Conservation (phyloP, 2,113 vertebrate genomes). For the Anoplopoma fimbria region DNA sequence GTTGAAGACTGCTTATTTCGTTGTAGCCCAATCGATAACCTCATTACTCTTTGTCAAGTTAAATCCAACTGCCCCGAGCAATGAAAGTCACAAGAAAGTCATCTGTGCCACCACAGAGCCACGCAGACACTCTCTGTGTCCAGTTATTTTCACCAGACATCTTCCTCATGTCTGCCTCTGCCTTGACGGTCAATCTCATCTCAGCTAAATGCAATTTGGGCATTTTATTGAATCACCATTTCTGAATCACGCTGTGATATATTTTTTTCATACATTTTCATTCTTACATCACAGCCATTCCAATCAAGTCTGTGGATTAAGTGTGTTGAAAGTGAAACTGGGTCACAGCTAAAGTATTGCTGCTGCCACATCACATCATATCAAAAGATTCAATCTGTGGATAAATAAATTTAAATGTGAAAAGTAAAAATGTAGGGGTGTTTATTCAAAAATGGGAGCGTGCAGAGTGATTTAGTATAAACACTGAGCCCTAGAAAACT, state of each 20-base stretch:
- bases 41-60: constrained; percentile 87
- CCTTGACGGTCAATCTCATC: constrained; percentile 69
- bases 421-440: constrained; percentile 44
- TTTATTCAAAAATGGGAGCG: constrained; percentile 54
- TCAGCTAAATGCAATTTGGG: constrained; percentile 70
- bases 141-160: constrained; percentile 72
- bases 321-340: constrained; percentile 62
- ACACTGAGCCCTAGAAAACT: constrained; percentile 19
- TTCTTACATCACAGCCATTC: constrained; percentile 52
- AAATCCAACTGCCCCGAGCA: constrained; percentile 83
- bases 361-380: constrained; percentile 55
- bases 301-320: constrained; percentile 69
- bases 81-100: constrained; percentile 86
- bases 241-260: constrained; percentile 58
- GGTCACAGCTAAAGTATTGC: constrained; percentile 60
- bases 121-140: constrained; percentile 58
- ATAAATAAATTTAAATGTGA: constrained; percentile 57
- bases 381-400: constrained; percentile 62
- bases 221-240: constrained; percentile 73
- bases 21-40: constrained; percentile 84
- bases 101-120: constrained; percentile 67
- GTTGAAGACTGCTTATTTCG: constrained; percentile 84
- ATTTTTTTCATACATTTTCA: constrained; percentile 40
- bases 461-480: constrained; percentile 17
- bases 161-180: constrained; percentile 63